Base-by-base conservation (phyloP, 1,140 invertebrate genomes). In the Triops longicaudatus region DNA sequence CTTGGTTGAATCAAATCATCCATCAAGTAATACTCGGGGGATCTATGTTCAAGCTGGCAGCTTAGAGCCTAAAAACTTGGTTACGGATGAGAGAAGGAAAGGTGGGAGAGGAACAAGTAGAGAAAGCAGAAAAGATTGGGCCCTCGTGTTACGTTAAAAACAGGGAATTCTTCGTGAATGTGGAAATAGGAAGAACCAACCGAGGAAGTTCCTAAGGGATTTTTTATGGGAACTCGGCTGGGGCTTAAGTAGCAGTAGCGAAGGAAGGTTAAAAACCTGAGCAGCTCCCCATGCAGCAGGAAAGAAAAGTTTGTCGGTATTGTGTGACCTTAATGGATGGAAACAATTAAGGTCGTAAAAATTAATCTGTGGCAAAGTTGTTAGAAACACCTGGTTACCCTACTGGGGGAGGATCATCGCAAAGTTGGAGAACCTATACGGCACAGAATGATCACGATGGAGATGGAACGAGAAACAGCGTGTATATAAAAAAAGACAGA, bases 321-420 rank as follows among this genome's bases (percentile, higher is more conserved):
- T 63, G 50, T 63, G 50, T 63, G 50, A 63, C 50, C 50, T 63
- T 63, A 63, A 63, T 63, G 50, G 50, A 63, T 63, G 50, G 50
- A 63, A 63, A 63, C 50, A 63, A 63, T 63, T 63, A 63, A 63
- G 50, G 50, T 63, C 50, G 50, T 63, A 63, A 63, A 63, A 63
- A 63, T 63, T 63, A 63, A 63, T 63, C 50, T 22, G 50, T 17
- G 50, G 50, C 50, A 63, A 22, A 63, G 50, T 22, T 63, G 50
- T 63, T 63, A 22, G 50, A 63, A 63, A 63, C 50, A 63, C 50
- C 50, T 63, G 50, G 50, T 63, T 17, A 63, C 50, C 50, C 50
- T 6, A n/a, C 17, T 37, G 31, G 31, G 50, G 17, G 50, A 63
- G 50, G 10, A n/a, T 17, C 50, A 63, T 22, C 50, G 10, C 50